Base-by-base conservation (phyloP, 1,140 invertebrate species). In the Leptinotarsa defecta region DNA sequence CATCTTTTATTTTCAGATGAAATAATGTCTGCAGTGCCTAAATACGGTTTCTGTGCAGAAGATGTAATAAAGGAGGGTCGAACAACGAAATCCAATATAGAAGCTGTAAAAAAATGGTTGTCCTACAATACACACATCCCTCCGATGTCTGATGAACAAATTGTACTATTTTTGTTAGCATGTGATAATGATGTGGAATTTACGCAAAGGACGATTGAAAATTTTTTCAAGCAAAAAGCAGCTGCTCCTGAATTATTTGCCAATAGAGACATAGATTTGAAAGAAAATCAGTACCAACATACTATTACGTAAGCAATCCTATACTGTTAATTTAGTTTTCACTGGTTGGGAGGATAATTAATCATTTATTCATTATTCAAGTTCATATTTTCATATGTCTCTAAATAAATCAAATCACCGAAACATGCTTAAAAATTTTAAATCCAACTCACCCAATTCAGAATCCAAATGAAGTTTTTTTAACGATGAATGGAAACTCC, bases 131-230 rank as follows among this genome's bases (percentile, higher is more conserved):
- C 71, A 68, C 64, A 76, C 8, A 73, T 81, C 24, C 81, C 82
- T 13, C 19, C n/a, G 13, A 57, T 83, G 49, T 76, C 77, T 0
- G 82, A 85, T 27, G 81, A 84, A 70, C 86, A 88, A 73, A 83
- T 91, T 13, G 85, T 89, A 1, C 83, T 91, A 20, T 91, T 91
- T 80, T 87, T 90, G 48, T 86, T 90, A 61, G 89, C 90, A 49
- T 91, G 90, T 82, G 87, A 89, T 62, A 89, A 87, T 52, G 85
- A 90, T 34, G 75, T 87, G 5, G 87, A 89, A 22, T 86, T 85
- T 52, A 89, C 88, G 0, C 88, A 89, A 78, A 86, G 78, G 15
- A 91, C 89, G 76, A 90, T 91, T 82, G 86, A 88, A 73, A 86
- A 85, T 76, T 91, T 91, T 83, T 91, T 89, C 80, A 85, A 85